Base-by-base conservation (phyloP, 2,797 vertebrate species). In the Syngnathus acus region DNA sequence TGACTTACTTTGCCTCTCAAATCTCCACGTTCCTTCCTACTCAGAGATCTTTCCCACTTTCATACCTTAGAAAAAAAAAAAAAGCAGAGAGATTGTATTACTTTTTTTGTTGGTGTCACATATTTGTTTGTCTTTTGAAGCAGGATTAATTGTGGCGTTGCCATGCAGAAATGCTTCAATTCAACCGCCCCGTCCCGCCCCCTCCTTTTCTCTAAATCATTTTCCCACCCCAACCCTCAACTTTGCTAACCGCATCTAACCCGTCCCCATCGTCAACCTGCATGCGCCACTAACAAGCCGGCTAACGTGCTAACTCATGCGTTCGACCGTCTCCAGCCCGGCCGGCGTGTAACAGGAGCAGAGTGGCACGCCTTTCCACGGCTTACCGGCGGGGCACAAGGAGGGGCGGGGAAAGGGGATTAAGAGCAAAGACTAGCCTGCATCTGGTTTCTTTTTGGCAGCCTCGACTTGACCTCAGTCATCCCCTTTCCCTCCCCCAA, bases 91-190 rank as follows among this genome's bases (percentile, higher is more conserved):
- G 76, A 69, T 69, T 83, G 68, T 79, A 5, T 75, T 64, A 63
- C 67, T 11, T 32, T 69, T 75, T 79, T 76, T 78, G 65, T 82
- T 76, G 40, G 67, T 86, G 73, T 80, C 74, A 53, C 43, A 26
- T 65, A 66, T 68, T 80, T 70, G 72, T 82, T 83, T 79, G 79
- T 84, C 83, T 94, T 89, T 95, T 94, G 95, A 89, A 97, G 94
- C 95, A 98, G 97, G 95, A 96, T 80, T 90, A 93, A 75, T 75
- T 84, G 72, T 72, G 65, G 37, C 70, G 72, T 80, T 78, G 80
- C 84, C 68, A 32, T 32, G 26, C 80, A 80, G 79, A 86, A 79
- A 82, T 73, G 11, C 68, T 71, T 78, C 63, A 58, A 84, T 87
- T 84, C 87, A 67, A 67, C 82, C 66, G 81, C 81, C 71, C 65